Evolutionary conservation across 2,113 vertebrate genomes (phyloP), one percentile per base, ranked within the genome.

Genomic region (Cavia porcellus): DNA sequence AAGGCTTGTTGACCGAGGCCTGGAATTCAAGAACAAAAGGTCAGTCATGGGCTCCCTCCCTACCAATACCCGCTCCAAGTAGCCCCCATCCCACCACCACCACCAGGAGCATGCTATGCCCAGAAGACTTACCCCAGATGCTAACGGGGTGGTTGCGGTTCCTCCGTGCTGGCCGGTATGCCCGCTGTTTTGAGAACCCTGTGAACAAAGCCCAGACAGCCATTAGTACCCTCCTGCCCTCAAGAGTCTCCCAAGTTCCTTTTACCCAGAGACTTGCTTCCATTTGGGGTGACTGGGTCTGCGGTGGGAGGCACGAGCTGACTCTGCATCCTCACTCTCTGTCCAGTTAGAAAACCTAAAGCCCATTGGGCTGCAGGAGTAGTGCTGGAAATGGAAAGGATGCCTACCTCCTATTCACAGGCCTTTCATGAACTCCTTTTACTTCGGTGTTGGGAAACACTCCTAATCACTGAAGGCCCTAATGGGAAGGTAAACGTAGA

Each of bases 1-100:
- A 98, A 59, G 97, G 97, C 89, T 81, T 97, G 96, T 95, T 98
- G 97, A 95, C 97, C 30, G 96, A 97, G 85, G 98, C 98, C 98
- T 98, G 83, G 75, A 96, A 96, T 83, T 81, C 66, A 97, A 96
- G 68, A 52, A 93, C 12, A 77, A 25, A 86, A 81, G 32, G 35
- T 97, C 35, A 92, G 50, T 77, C 62, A 17, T 50, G 35, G 61
- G 74, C 19, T 32, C 24, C 30, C 10, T 19, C 5, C 79, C 72
- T 61, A 59, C 35, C 64, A 0, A 32, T 22, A 28, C 0, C 72
- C 24, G 7, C 52, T 15, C 55, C 86, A 13, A 20, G 57, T 14
- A 12, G 12, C n/a, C 80, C 38, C 59, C 59, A 1, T 88, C 70
- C 24, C 30, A 4, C 35, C 15, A 1, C 30, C 50, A 52, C 66